Percentiles rank a stretch among this genome's conserved stretches.
These are phyloP conservation scores for Syritta pipiens DNA, from an alignment of 2,888 invertebrate genomes.

Conservation along the genomic window DNA sequence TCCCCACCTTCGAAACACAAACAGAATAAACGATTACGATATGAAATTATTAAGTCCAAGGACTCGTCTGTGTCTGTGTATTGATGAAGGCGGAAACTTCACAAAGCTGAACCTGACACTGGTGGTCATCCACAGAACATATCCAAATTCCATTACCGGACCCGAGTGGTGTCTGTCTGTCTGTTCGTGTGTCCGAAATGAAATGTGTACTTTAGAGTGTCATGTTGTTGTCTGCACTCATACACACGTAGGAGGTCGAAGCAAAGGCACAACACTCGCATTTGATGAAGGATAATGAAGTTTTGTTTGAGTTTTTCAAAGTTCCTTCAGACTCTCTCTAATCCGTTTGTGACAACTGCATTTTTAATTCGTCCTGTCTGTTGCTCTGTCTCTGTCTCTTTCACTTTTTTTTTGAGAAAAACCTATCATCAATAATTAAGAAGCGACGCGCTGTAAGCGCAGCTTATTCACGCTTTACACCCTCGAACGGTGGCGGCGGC, in stretches of 20 bases:
- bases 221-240: conserved; percentile 43
- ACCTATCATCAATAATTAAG: conserved; percentile 59
- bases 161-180: conserved; percentile 27
- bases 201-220: conserved; percentile 48
- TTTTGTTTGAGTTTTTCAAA: conserved; percentile 67
- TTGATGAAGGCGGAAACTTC: conserved; percentile 33
- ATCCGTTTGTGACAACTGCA: conserved; percentile 50
- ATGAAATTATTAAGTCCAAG: conserved; percentile 21
- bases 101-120: conserved; percentile 46
- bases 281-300: conserved; percentile 65
- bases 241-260: too few relatives aligned
- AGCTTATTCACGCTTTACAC: conserved; percentile 61
- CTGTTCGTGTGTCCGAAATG: conserved; percentile 37
- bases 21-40: conserved; percentile 43
- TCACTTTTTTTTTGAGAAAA: background rate
- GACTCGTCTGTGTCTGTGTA: conserved; percentile 16
- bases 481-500: background rate
- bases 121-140: conserved; percentile 52
- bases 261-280: conserved; percentile 33
- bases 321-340: conserved; percentile 41
- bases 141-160: conserved; percentile 39
- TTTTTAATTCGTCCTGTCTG: conserved; percentile 43
- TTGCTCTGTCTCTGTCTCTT: background rate
- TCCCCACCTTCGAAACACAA: conserved; percentile 20
- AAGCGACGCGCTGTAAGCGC: conserved; percentile 42